Evolutionary conservation across 2,797 vertebrate species (phyloP).

Genomic region (Gallirallus australis): DNA sequence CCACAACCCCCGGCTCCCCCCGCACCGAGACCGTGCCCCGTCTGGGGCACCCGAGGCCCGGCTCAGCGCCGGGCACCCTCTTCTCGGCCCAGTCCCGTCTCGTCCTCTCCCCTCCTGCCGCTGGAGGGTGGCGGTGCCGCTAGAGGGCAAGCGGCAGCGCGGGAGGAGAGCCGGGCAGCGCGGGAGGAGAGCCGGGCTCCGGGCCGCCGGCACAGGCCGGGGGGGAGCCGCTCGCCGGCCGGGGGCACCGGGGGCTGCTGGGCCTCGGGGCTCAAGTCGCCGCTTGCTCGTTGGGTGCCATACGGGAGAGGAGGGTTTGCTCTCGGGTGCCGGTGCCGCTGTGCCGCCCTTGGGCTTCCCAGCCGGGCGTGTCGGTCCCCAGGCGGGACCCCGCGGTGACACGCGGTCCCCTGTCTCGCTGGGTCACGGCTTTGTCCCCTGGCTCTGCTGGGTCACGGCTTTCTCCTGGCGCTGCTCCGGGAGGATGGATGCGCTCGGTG

Average conservation of each 20-base stretch:
- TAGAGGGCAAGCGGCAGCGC: constrained; percentile 79
- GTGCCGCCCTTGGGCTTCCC: not conserved
- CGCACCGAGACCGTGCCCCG: not conserved
- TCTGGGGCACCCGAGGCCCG: not conserved
- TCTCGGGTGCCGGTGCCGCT: not conserved
- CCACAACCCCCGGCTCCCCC: accelerated
- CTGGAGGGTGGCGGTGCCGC: constrained; percentile 47
- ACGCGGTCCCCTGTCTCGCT: accelerated
- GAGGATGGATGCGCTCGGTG: too few species aligned
- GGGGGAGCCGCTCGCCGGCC: not conserved
- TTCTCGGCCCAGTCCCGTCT: not conserved
- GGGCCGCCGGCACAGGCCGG: not conserved
- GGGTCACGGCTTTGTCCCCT: accelerated
- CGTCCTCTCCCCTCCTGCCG: not conserved
- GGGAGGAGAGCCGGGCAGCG: constrained; percentile 1
- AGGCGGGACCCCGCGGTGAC: accelerated
- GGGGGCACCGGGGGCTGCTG: not conserved
- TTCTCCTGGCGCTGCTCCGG: accelerated
- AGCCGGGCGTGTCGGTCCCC: accelerated
- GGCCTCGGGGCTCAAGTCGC: not conserved
- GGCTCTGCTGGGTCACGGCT: not conserved
- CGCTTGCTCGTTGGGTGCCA: not conserved
- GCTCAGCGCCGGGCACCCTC: not conserved
- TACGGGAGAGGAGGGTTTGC: not conserved
- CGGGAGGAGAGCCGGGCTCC: not conserved